These are phyloP conservation scores for Polietes domitor DNA, from an alignment of 2,888 invertebrate genomes.

Conservation along the genomic window DNA sequence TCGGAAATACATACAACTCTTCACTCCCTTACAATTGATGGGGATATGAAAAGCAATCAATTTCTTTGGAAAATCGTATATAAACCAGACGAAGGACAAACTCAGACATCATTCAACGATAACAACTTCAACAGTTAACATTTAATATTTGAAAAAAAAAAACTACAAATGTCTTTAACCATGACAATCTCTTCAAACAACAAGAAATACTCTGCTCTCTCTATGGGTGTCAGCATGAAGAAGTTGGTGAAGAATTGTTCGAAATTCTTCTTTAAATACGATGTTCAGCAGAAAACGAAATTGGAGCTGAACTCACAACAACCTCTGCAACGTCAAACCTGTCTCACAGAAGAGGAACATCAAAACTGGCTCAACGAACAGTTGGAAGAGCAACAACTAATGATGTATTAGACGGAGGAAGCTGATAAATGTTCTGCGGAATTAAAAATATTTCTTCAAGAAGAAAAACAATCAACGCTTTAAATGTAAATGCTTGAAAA, in stretches of 20 bases:
- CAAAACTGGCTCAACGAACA: constrained; percentile 73
- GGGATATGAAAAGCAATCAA: too few relatives aligned
- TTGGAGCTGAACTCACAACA: not conserved
- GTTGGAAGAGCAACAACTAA: constrained; percentile 57
- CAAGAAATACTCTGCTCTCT: not conserved
- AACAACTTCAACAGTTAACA: constrained; percentile 18
- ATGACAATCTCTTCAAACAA: not conserved
- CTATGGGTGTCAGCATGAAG: constrained; percentile 45
- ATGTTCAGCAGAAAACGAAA: constrained; percentile 45
- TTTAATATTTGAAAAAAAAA: constrained; percentile 58
- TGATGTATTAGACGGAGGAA: not conserved
- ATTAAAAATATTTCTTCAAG: constrained; percentile 27
- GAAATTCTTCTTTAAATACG: constrained; percentile 69
- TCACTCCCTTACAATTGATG: too few relatives aligned
- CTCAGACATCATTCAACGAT: constrained; percentile 68
- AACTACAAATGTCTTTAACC: constrained; percentile 48
- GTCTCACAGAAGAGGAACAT: constrained; percentile 70
- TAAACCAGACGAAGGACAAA: constrained; percentile 8
- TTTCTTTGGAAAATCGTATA: constrained; percentile 50
- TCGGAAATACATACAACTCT: not conserved
- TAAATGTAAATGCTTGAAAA: not conserved
- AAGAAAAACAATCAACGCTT: constrained; percentile 38
- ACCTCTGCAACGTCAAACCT: constrained; percentile 28
- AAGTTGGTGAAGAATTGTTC: constrained; percentile 70
- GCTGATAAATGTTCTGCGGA: constrained; percentile 28